Conservation (phyloP, 1,140 invertebrate species). For the Arctopsyche grandis region DNA sequence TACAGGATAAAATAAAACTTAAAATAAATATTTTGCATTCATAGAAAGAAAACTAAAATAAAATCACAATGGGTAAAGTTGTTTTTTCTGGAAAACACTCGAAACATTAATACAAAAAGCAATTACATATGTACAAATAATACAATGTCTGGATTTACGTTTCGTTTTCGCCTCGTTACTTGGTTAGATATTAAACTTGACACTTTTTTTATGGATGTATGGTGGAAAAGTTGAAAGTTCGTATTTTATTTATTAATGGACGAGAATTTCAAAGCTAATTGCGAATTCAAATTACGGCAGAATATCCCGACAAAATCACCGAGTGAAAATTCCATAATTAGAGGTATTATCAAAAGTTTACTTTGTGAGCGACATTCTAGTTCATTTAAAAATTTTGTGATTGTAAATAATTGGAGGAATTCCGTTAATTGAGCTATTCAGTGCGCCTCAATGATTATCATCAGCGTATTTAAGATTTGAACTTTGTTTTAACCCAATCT, state of each 20-base stretch:
- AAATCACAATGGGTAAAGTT: background rate
- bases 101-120: too few relatives aligned
- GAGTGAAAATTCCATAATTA: background rate
- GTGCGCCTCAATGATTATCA: background rate
- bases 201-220: background rate
- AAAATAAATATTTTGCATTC: background rate
- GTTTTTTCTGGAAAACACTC: too few relatives aligned
- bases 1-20: background rate
- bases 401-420: too few relatives aligned
- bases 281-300: background rate
- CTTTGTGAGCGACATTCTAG: too few relatives aligned
- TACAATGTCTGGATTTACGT: background rate
- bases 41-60: background rate
- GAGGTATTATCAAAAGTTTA: too few relatives aligned
- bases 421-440: background rate
- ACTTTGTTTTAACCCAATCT: background rate
- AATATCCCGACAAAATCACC: background rate
- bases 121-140: too few relatives aligned
- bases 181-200: background rate
- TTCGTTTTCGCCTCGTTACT: background rate
- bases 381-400: too few relatives aligned
- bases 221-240: constrained; percentile 1
- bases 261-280: constrained; percentile 11
- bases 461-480: background rate
- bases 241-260: background rate